Percentiles rank a stretch among this genome's conserved stretches.
phyloP scores from a whole-genome alignment of 2,113 vertebrate genomes.

The Galeopterus variegatus region DNA sequence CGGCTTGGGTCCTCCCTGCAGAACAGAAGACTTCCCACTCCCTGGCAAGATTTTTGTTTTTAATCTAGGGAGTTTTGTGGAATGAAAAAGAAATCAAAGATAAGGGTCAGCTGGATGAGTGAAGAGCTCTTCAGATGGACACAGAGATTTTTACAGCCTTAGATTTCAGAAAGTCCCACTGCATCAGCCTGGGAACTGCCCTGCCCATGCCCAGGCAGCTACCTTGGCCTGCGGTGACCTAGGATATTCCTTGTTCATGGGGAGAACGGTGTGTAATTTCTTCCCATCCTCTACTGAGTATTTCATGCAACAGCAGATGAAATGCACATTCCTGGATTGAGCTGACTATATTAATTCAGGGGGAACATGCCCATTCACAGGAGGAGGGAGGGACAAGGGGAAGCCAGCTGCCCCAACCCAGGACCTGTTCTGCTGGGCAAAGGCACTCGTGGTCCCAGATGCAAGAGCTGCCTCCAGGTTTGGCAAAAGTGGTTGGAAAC shows the following conservation, averaged over 20 bases:
- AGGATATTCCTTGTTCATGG: not conserved
- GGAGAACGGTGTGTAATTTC: not conserved
- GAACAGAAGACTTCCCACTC: accelerated
- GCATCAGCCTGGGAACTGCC: accelerated
- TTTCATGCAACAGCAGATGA: accelerated
- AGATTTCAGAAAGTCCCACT: not conserved
- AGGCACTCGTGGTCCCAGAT: accelerated
- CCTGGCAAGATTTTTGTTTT: not conserved
- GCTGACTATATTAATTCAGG: accelerated
- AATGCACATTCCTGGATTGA: accelerated
- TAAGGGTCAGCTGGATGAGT: accelerated
- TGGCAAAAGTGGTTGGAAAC: not conserved
- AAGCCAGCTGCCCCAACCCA: accelerated
- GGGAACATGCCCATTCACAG: too few relatives aligned
- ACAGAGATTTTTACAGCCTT: accelerated
- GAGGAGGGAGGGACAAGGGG: accelerated
- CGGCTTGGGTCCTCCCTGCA: not conserved
- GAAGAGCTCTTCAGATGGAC: too few relatives aligned
- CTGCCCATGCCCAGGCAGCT: accelerated
- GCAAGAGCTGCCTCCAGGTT: accelerated
- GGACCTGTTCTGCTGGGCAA: accelerated
- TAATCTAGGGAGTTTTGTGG: accelerated
- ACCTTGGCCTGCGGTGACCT: not conserved
- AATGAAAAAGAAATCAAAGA: not conserved
- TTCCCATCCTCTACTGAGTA: not conserved